phyloP scores from a whole-genome alignment of 2,888 invertebrate species.

The Protodeltote pygarga region DNA sequence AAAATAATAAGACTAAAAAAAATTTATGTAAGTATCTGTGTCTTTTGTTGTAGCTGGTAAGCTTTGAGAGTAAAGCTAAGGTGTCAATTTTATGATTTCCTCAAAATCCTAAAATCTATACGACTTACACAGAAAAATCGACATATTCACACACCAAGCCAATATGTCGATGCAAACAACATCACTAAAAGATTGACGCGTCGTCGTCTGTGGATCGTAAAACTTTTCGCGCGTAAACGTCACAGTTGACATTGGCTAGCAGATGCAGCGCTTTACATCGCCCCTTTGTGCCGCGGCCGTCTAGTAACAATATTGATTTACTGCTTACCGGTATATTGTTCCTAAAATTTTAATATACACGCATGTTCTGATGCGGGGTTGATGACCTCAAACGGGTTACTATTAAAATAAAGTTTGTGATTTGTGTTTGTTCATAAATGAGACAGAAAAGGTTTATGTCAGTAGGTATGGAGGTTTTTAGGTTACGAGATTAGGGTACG shows the following conservation, averaged over 20 bases:
- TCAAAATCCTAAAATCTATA: background rate
- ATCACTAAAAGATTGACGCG: constrained; percentile 74
- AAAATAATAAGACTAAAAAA: no score
- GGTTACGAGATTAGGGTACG: background rate
- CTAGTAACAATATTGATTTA: constrained; percentile 77
- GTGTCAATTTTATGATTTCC: no score
- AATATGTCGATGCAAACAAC: no score
- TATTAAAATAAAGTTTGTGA: constrained; percentile 12
- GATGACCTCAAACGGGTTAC: constrained; percentile 12
- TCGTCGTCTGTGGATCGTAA: constrained; percentile 82
- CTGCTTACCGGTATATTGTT: constrained; percentile 59
- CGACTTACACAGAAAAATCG: constrained; percentile 37
- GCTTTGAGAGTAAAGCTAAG: no score
- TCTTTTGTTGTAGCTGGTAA: no score
- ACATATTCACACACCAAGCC: constrained; percentile 34
- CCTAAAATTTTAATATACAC: constrained; percentile 54
- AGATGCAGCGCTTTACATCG: constrained; percentile 80
- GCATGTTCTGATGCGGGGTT: constrained; percentile 33
- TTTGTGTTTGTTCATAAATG: constrained; percentile 1
- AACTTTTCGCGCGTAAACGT: constrained; percentile 86
- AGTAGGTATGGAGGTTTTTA: no score
- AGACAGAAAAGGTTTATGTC: background rate
- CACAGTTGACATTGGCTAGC: constrained; percentile 80
- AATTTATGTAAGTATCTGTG: no score
- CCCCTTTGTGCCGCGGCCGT: constrained; percentile 71